A percentile compares a stretch with the other conserved stretches of the same genome.
Evolutionary conservation across 1,140 invertebrate genomes (phyloP).

Genomic region (Dinoponera quadriceps): DNA sequence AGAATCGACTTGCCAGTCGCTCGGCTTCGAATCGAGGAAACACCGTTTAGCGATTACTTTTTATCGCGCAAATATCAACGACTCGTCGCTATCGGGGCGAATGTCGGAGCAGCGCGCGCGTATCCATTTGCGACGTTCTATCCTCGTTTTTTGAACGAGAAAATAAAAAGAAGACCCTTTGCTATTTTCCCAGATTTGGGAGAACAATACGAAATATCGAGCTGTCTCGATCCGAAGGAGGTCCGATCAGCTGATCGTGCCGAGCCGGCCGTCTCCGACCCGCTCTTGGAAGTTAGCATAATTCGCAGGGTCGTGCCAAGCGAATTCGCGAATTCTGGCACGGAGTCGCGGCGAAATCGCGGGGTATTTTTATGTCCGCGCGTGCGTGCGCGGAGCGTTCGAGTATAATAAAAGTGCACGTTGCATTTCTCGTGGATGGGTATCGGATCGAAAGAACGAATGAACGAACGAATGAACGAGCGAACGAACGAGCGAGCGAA

Average conservation of each 20-base stretch:
- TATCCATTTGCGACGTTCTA: no score
- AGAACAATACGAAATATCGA: no score
- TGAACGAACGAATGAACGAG: no score
- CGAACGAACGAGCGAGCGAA: conserved; percentile 4
- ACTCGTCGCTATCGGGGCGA: not conserved
- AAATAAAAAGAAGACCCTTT: no score
- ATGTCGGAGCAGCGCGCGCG: no score
- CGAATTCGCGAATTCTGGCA: conserved; percentile 50
- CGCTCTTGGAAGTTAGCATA: not conserved
- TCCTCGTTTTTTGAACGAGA: no score
- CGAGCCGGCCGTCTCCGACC: not conserved
- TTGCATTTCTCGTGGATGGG: not conserved
- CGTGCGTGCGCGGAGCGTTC: conserved; percentile 50
- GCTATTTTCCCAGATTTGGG: no score
- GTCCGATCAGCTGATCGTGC: not conserved
- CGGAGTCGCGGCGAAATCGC: not conserved
- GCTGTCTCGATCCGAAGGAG: no score
- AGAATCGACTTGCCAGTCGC: not conserved
- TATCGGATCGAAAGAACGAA: not conserved
- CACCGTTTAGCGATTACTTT: not conserved
- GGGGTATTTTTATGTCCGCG: conserved; percentile 41
- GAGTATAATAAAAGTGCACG: conserved; percentile 21
- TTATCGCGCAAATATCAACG: not conserved
- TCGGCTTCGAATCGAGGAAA: conserved; percentile 16
- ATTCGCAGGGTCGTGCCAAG: not conserved